Evolutionary conservation across 2,113 vertebrate genomes (phyloP).

Genomic region (Hippocampus comes): DNA sequence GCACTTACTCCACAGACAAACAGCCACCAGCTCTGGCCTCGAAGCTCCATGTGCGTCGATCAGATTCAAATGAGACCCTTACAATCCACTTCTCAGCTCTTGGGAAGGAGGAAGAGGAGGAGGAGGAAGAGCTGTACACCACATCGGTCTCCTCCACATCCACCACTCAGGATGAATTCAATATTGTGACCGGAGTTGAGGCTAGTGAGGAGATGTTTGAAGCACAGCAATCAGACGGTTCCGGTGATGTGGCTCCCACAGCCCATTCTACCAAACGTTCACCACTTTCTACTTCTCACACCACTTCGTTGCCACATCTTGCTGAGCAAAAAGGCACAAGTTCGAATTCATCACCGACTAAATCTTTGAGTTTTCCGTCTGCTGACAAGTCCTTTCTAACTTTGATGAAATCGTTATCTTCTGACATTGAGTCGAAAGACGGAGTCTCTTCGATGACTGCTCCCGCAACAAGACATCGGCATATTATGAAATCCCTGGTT

Average conservation of each 20-base stretch:
- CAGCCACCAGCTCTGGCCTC: constrained; percentile 73
- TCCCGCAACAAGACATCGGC: constrained; percentile 76
- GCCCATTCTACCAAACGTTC: constrained; percentile 65
- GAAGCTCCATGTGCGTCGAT: constrained; percentile 89
- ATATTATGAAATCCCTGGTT: constrained; percentile 91
- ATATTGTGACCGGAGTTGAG: constrained; percentile 85
- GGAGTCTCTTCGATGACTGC: constrained; percentile 60
- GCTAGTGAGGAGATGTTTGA: constrained; percentile 92
- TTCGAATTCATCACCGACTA: constrained; percentile 80
- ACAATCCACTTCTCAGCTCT: constrained; percentile 94
- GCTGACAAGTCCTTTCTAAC: constrained; percentile 81
- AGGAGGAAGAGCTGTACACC: constrained; percentile 81
- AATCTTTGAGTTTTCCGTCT: constrained; percentile 74
- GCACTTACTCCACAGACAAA: constrained; percentile 59
- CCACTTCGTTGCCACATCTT: constrained; percentile 56
- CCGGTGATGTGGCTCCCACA: constrained; percentile 55
- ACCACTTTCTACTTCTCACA: constrained; percentile 23
- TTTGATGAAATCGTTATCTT: constrained; percentile 86
- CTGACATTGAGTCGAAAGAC: constrained; percentile 85
- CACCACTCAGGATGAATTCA: constrained; percentile 75
- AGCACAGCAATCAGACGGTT: constrained; percentile 49
- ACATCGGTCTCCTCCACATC: constrained; percentile 45
- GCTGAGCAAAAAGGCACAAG: constrained; percentile 74
- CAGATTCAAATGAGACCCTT: constrained; percentile 84
- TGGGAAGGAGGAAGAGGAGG: constrained; percentile 92